Conservation (phyloP, 2,888 invertebrate species). For the Cyrtodaria siliqua region DNA sequence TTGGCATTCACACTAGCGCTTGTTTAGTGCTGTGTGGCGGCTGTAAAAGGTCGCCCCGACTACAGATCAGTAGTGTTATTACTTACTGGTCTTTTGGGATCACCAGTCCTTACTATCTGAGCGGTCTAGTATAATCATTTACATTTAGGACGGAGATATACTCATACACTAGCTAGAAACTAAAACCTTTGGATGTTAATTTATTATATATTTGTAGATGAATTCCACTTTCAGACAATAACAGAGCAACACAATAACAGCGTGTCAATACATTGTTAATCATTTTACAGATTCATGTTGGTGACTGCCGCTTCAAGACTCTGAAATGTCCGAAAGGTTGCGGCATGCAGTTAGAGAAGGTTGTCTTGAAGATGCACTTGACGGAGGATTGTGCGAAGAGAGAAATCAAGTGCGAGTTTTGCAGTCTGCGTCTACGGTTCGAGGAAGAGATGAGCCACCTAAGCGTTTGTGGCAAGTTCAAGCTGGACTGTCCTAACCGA, state of each 20-base stretch:
- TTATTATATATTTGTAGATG: too few species aligned
- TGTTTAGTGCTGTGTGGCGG: too few species aligned
- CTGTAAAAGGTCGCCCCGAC: too few species aligned
- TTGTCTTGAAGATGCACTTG: constrained; percentile 66
- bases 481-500: constrained; percentile 77
- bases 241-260: not conserved
- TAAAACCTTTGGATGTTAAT: too few species aligned
- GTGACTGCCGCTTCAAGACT: constrained; percentile 70
- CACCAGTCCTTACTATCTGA: too few species aligned
- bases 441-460: constrained; percentile 76
- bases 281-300: constrained; percentile 65
- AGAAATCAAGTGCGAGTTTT: constrained; percentile 75
- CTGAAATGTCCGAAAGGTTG: constrained; percentile 74
- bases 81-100: too few species aligned
- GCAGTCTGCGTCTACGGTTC: constrained; percentile 57
- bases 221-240: too few species aligned
- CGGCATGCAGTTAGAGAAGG: constrained; percentile 71
- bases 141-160: too few species aligned
- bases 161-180: too few species aligned
- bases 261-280: not conserved
- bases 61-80: too few species aligned
- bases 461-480: constrained; percentile 70
- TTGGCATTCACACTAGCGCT: too few species aligned
- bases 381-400: constrained; percentile 76
- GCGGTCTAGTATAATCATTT: too few species aligned